These are phyloP conservation scores for Dynastes hyllus DNA, from an alignment of 2,888 invertebrate genomes.

Conservation along the genomic window DNA sequence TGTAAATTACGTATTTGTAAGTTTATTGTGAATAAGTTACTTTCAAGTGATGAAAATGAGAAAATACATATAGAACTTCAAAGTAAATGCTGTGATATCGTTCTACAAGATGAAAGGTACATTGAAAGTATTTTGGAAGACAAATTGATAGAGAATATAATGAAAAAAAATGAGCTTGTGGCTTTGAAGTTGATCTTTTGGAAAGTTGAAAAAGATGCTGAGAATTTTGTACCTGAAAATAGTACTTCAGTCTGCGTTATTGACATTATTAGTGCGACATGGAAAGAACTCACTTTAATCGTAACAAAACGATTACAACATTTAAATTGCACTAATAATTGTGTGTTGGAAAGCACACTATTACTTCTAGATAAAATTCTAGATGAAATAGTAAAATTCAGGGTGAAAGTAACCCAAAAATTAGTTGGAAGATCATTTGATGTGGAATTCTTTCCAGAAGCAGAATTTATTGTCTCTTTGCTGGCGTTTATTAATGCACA, in stretches of 20 bases:
- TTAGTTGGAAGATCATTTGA: neutral
- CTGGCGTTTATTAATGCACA: constrained; percentile 47
- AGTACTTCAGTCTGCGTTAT: neutral
- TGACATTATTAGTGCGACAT: constrained; percentile 11
- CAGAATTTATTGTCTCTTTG: constrained; percentile 45
- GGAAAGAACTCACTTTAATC: neutral
- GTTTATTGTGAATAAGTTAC: constrained; percentile 39
- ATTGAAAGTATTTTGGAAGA: neutral
- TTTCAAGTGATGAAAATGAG: neutral
- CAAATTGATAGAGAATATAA: neutral
- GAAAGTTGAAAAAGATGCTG: constrained; percentile 2
- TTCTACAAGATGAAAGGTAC: constrained; percentile 1
- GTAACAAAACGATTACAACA: constrained; percentile 26
- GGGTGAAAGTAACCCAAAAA: neutral
- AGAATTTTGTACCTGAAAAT: neutral
- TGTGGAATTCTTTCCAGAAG: constrained; percentile 43
- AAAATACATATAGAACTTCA: constrained; percentile 7
- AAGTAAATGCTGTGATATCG: constrained; percentile 5
- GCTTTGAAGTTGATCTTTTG: constrained; percentile 19
- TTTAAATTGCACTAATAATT: constrained; percentile 30
- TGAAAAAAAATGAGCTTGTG: neutral
- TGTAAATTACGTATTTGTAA: constrained; percentile 32
- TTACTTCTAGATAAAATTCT: constrained; percentile 18
- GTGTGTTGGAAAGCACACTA: constrained; percentile 38
- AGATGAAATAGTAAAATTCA: constrained; percentile 19